Base-by-base conservation (phyloP, 2,888 invertebrate species). In the Automeris io region DNA sequence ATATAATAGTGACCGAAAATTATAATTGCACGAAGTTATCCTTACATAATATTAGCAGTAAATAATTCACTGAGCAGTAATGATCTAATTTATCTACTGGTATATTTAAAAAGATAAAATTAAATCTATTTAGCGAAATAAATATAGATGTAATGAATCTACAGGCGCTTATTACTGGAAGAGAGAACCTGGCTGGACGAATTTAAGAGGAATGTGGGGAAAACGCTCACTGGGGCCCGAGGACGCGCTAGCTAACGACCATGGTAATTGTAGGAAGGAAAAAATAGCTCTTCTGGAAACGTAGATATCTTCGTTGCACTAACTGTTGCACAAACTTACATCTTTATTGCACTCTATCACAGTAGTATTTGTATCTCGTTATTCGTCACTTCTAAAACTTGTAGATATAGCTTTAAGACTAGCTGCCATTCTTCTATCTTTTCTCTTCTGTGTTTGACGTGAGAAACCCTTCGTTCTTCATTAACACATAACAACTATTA, bases 191-290 rank as follows among this genome's bases (percentile, higher is more conserved):
- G 92, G 91, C 68, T 93, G 93, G 93, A 92, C 91, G 67, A 93
- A 93, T 70, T 82, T 93, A 54, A 91, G 92, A 75, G 93, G 93
- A 43, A 90, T 93, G 75, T 93, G 93, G 93, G 93, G 93, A 57
- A 93, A 93, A 71, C 88, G 93, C 43, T 80, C 71, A 52, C 73
- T 74, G 67, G 80, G 73, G 42, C 77, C 76, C 78, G 54, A 52
- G 22, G 59, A 56, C 51, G 53, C 63, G 52, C 53, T 65, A 42
- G 64, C 60, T 43, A 70, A 66, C 23, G 72, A 74, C 34, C 70
- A 78, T 57, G 81, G 82, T 81, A 81, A 78, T 23, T 22, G n/a
- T 18, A 16, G 12, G 9, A 29, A 3, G 12, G 8, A 12, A 23
- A 18, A 18, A 23, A 12, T 29, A 21, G 22, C 8, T n/a, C n/a